These are phyloP conservation scores for Drosophila atripex DNA, from an alignment of 2,888 invertebrate genomes.

Conservation along the genomic window DNA sequence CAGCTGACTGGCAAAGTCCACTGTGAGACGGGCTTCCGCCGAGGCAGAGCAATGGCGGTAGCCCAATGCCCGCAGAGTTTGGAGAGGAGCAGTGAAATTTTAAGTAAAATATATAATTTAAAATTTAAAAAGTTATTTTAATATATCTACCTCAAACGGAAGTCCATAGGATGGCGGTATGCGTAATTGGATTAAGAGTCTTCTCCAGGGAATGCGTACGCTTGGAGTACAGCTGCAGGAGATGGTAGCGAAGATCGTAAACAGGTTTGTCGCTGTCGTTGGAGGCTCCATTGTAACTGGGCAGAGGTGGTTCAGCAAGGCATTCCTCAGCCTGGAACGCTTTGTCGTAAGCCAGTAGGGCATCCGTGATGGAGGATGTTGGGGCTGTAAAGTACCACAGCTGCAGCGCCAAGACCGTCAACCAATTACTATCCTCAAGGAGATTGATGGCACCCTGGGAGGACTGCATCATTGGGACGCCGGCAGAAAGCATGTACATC, in stretches of 20 bases:
- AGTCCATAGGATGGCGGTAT: conserved; percentile 92
- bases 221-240: conserved; percentile 92
- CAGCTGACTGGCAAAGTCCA: conserved; percentile 91
- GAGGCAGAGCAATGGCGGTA: conserved; percentile 87
- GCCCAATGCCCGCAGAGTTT: conserved; percentile 88
- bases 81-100: conserved; percentile 88
- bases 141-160: conserved; percentile 91
- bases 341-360: conserved; percentile 89
- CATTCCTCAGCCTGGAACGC: conserved; percentile 86
- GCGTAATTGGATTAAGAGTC: conserved; percentile 90
- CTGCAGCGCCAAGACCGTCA: conserved; percentile 88
- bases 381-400: conserved; percentile 88
- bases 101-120: neutral
- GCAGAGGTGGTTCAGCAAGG: conserved; percentile 83
- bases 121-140: neutral
- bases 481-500: conserved; percentile 88
- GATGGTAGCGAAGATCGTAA: conserved; percentile 92
- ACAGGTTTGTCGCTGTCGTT: conserved; percentile 71
- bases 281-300: conserved; percentile 68
- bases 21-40: conserved; percentile 86
- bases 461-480: conserved; percentile 83
- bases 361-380: conserved; percentile 89
- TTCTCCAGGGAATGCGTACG: conserved; percentile 88
- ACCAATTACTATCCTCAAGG: conserved; percentile 91
- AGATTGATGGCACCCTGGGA: conserved; percentile 86